Conservation (phyloP, 35 echinoderm and acorn worm genomes). For the Apostichopus japonicus region DNA sequence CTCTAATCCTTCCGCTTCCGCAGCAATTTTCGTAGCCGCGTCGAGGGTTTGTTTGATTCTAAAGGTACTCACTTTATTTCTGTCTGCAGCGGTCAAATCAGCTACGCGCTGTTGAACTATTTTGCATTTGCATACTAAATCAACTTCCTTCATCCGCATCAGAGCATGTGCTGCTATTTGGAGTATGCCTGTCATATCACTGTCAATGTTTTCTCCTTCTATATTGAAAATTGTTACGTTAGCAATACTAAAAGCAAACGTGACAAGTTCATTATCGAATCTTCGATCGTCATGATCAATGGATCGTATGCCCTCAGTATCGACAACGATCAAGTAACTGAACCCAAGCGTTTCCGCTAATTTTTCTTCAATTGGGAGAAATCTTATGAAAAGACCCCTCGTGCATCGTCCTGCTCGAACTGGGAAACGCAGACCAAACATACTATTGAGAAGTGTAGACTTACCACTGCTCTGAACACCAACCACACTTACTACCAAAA, state of each 20-base stretch:
- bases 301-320: slow-evolving; percentile 19
- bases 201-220: background rate
- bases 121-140: slow-evolving; percentile 37
- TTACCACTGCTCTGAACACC: slow-evolving; percentile 47
- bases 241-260: slow-evolving; percentile 16
- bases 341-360: background rate
- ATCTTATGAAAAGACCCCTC: slow-evolving; percentile 17
- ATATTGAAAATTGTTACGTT: slow-evolving; percentile 33
- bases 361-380: slow-evolving; percentile 31
- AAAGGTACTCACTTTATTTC: background rate
- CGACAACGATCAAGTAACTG: background rate
- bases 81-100: slow-evolving; percentile 14
- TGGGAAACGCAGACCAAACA: slow-evolving; percentile 39
- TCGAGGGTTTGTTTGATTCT: slow-evolving; percentile 7
- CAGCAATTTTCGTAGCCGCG: slow-evolving; percentile 5
- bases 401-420: slow-evolving; percentile 41
- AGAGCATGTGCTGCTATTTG: slow-evolving; percentile 42
- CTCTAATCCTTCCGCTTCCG: slow-evolving; percentile 6
- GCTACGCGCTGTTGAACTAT: slow-evolving; percentile 32
- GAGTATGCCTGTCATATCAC: slow-evolving; percentile 10
- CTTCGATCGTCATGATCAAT: background rate
- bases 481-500: slow-evolving; percentile 22
- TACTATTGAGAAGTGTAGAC: slow-evolving; percentile 47
- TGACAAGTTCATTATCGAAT: slow-evolving; percentile 29
- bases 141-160: slow-evolving; percentile 37